Base-by-base conservation (phyloP, 2,888 invertebrate species). In the Elegia similella region DNA sequence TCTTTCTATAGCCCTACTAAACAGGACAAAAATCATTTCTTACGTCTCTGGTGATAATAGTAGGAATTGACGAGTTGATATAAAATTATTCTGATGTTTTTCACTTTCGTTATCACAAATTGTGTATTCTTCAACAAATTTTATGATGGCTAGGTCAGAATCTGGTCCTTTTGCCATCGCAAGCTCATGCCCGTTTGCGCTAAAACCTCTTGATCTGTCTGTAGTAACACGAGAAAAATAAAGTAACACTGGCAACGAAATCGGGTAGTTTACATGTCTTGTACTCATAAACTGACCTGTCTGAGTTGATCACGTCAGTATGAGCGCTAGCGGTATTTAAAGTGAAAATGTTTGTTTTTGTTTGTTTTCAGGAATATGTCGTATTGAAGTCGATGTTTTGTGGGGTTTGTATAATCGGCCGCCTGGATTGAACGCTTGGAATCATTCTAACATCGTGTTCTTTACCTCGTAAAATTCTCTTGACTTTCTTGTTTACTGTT, bases 381-480 rank as follows among this genome's bases (percentile, higher is more conserved):
- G 75, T 80, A 70, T 80, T 79, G 76, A 84, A 82, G 83, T 84
- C 70, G 65, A 72, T 83, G 75, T 84, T 68, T 79, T 77, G 73
- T 79, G 73, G 80, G 80, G 80, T 82, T 82, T 76, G 74, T 82
- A 80, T 82, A 69, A 72, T 80, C 76, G 65, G 72, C 79, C 67
- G 71, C 76, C 80, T 68, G 77, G 73, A 76, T 77, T 66, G 76
- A 76, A 44, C n/a, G 12, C 56, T 47, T 54, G 32, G 70, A 76
- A 23, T 78, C 78, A 70, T 71, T 73, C 76, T 77, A 75, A 72
- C 70, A 77, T 80, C 72, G 72, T 76, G 72, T 81, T 67, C 67
- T 70, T 72, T 69, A 69, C 66, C 73, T 73, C 67, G 52, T 64
- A 58, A 58, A 62, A 62, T 42, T 56, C 55, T 56, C 55, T 59